phyloP scores from a whole-genome alignment of 2,113 vertebrate genomes.

The Zosterops borbonicus region DNA sequence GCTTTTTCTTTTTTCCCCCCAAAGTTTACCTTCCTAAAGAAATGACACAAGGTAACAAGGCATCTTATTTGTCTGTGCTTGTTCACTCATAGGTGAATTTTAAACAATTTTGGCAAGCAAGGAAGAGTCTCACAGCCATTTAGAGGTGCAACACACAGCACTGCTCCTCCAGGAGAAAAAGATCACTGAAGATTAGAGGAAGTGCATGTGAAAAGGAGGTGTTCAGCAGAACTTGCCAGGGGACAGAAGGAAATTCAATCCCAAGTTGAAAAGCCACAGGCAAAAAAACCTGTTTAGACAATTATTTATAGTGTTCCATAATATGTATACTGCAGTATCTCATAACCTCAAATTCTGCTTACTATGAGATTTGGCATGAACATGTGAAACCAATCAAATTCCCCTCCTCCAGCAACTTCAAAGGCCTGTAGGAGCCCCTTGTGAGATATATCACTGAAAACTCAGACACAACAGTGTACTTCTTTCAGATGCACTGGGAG shows the following conservation, averaged over 20 bases:
- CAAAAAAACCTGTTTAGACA: neutral
- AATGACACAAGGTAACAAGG: neutral
- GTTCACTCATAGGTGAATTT: neutral
- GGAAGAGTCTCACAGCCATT: neutral
- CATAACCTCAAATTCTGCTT: neutral
- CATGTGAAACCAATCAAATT: neutral
- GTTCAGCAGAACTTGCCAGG: neutral
- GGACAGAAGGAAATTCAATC: neutral
- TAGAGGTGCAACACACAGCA: neutral
- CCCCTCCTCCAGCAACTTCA: constrained; percentile 13
- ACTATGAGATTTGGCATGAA: neutral
- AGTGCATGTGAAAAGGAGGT: neutral
- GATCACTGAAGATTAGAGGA: neutral
- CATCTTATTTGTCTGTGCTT: neutral
- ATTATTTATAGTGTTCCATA: neutral
- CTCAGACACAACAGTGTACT: neutral
- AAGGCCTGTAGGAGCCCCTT: neutral
- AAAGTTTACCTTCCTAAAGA: neutral
- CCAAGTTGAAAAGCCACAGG: neutral
- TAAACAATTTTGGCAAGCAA: neutral
- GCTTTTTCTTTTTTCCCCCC: neutral
- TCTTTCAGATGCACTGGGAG: neutral
- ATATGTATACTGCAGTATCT: neutral
- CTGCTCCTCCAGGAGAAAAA: neutral
- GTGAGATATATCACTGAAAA: neutral